Percentiles rank a stretch among this genome's conserved stretches.
Conservation (phyloP, 2,797 vertebrate genomes). For the Champsocephalus gunnari region DNA sequence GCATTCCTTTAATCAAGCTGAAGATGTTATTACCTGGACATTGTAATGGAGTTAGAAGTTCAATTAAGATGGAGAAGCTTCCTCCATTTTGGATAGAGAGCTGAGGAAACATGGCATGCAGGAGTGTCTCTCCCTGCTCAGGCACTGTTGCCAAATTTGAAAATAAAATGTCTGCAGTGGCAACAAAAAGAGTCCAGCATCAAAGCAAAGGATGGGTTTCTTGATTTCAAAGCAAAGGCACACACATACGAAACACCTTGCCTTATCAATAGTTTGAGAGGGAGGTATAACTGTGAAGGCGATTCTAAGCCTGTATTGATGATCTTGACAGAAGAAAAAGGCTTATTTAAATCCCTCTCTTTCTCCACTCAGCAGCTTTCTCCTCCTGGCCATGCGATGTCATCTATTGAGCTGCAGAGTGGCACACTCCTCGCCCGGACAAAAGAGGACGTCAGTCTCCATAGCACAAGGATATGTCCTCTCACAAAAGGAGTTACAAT, state of each 20-base stretch:
- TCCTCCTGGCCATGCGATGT: slow-evolving; percentile 64
- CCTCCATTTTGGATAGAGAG: slow-evolving; percentile 74
- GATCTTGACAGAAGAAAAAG: slow-evolving; percentile 52
- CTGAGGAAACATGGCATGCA: slow-evolving; percentile 53
- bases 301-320: slow-evolving; percentile 47
- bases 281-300: slow-evolving; percentile 39
- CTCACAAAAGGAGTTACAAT: slow-evolving; percentile 72
- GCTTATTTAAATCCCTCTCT: slow-evolving; percentile 63
- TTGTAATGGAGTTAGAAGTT: slow-evolving; percentile 41
- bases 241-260: not conserved
- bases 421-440: slow-evolving; percentile 60
- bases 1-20: slow-evolving; percentile 53
- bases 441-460: slow-evolving; percentile 71
- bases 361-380: slow-evolving; percentile 66
- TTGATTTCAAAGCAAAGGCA: slow-evolving; percentile 24
- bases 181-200: slow-evolving; percentile 33
- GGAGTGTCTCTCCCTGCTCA: slow-evolving; percentile 47
- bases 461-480: slow-evolving; percentile 72
- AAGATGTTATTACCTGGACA: slow-evolving; percentile 38
- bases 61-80: slow-evolving; percentile 64
- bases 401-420: slow-evolving; percentile 68
- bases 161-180: slow-evolving; percentile 64
- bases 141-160: slow-evolving; percentile 57
- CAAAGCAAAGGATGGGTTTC: slow-evolving; percentile 25
- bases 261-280: slow-evolving; percentile 30